Percentiles rank a stretch among this genome's conserved stretches.
phyloP scores from a whole-genome alignment of 2,888 invertebrate species.

The Phaedon cochleariae region DNA sequence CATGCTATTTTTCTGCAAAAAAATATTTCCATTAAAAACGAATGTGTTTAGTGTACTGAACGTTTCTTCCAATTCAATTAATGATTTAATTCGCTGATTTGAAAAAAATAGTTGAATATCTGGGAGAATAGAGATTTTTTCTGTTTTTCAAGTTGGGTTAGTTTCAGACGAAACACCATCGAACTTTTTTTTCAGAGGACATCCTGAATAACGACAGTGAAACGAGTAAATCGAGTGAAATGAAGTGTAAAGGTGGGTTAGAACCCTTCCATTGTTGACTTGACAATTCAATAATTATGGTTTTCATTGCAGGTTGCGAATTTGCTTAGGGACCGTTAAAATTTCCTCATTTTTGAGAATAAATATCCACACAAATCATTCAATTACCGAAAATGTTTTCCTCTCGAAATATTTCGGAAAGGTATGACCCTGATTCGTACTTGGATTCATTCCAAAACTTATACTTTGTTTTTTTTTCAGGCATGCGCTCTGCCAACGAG shows the following conservation, averaged over 20 bases:
- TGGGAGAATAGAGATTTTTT: too few species aligned
- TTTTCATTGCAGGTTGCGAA: not conserved
- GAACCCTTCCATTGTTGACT: not conserved
- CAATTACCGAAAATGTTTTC: not conserved
- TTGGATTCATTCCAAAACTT: conserved; percentile 1
- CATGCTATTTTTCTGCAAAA: too few species aligned
- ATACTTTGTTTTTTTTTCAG: conserved; percentile 2
- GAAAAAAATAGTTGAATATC: too few species aligned
- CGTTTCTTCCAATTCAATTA: too few species aligned
- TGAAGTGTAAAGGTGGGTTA: not conserved
- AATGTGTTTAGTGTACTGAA: too few species aligned
- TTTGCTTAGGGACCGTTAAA: not conserved
- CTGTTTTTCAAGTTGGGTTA: not conserved
- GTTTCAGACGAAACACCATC: not conserved
- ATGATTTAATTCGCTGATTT: too few species aligned
- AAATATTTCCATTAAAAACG: too few species aligned
- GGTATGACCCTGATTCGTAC: conserved; percentile 2
- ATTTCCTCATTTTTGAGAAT: not conserved
- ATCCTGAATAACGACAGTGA: not conserved
- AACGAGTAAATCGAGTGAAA: not conserved
- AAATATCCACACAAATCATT: not conserved
- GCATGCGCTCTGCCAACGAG: not conserved
- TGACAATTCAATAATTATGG: not conserved
- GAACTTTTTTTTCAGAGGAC: not conserved
- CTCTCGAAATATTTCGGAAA: not conserved